Evolutionary conservation across 2,113 vertebrate species (phyloP), one percentile per base, ranked within the genome.

Genomic region (Eira barbara): DNA sequence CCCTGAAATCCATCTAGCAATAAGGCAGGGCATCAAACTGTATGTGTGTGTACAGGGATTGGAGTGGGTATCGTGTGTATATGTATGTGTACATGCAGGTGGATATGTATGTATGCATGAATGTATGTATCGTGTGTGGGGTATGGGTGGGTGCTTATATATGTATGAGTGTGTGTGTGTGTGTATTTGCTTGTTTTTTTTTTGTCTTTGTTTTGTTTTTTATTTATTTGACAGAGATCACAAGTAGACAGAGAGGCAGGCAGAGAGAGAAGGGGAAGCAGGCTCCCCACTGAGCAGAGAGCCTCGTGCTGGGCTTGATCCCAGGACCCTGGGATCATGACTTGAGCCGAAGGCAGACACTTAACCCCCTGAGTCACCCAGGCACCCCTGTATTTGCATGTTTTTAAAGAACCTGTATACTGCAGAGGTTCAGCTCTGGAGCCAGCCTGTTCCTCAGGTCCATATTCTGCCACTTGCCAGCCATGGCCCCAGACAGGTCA

Each of bases 241-340:
- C 49, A 52, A 52, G 49, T 52, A 52, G 15, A 15, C 49, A 52
- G 49, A 52, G 49, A 52, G 49, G 49, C 49, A 52, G 49, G 14
- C 49, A 52, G 49, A 52, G 49, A 52, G 49, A 52, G 49, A 5
- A 15, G 4, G 15, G 49, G 49, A 52, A 52, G 15, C 15, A 52
- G 49, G 49, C 49, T 52, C 49, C 49, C 49, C 49, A 4, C 49
- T 5, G 15, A 52, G 49, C 49, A 52, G 49, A 52, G 49, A 52
- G 49, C 49, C 49, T 3, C 1, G 9, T 52, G 49, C 49, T 0
- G 49, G 49, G 49, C 14, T 52, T 1, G 0, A 52, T 52, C 3
- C 49, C 49, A 52, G 49, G 49, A 52, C 49, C 49, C 49, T 15
- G 14, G 49, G 49, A 52, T 52, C 49, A 52, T 52, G 49, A 15